Conservation (phyloP, 2,888 invertebrate genomes). For the Lymantria dispar region DNA sequence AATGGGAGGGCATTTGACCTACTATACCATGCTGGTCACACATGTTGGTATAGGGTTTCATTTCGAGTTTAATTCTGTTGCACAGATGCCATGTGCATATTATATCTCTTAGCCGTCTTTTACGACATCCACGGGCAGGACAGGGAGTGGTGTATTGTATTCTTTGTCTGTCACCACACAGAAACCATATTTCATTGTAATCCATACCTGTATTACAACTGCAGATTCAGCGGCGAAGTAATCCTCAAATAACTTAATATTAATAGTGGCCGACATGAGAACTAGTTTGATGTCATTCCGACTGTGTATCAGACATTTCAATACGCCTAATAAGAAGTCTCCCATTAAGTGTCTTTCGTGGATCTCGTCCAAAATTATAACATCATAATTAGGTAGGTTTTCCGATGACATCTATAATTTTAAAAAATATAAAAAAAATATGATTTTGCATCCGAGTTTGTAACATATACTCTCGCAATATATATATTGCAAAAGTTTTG, state of each 20-base stretch:
- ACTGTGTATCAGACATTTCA: constrained; percentile 94
- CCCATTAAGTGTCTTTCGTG: constrained; percentile 98
- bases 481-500: too few species aligned
- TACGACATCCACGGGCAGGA: too few species aligned
- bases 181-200: not conserved
- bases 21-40: too few species aligned
- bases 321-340: constrained; percentile 95
- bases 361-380: constrained; percentile 97
- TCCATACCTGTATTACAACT: constrained; percentile 88
- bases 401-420: constrained; percentile 89
- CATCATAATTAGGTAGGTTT: constrained; percentile 92
- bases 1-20: too few species aligned
- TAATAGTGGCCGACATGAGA: constrained; percentile 99
- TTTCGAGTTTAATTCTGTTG: too few species aligned
- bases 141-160: too few species aligned
- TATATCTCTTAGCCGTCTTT: too few species aligned
- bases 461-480: too few species aligned
- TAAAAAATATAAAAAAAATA: not conserved
- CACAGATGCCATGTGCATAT: too few species aligned
- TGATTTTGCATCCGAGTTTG: too few species aligned
- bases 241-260: constrained; percentile 94
- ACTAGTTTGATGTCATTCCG: constrained; percentile 92
- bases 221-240: constrained; percentile 93
- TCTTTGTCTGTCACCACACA: too few species aligned
- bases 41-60: too few species aligned